Evolutionary conservation across 2,888 invertebrate genomes (phyloP), one percentile per base, ranked within the genome.

Genomic region (Ptychoptera albimana): DNA sequence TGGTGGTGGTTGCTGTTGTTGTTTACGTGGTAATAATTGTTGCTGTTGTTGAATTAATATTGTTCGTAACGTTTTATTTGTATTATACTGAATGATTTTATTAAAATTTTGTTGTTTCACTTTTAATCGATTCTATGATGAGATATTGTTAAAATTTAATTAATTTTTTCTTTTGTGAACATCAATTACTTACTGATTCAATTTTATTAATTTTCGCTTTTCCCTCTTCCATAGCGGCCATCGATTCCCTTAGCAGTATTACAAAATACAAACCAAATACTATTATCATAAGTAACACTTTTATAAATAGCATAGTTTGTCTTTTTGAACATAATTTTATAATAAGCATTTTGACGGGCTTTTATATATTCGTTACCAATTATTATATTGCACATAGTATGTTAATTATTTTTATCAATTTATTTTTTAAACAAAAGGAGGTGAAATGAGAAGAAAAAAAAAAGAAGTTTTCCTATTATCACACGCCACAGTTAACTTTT

Each of bases 211-310:
- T 42, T 42, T 42, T 42, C 15, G 15, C 15, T 42, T 35, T 34
- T 23, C 35, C 35, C 15, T 42, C 37, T 40, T 47, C 45, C 29
- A 45, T 37, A 12, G 47, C 42, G 9, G 43, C 45, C 16, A 45
- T 43, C 30, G 47, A 45, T 35, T 42, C 45, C 12, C 45, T 43
- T 9, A 47, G 16, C 11, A 47, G 35, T 37, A 47, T 43, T 35
- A 45, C 29, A 31, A 47, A 47, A 43, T 47, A 47, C 32, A 47
- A 37, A 14, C 37, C 36, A 45, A 45, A 42, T n/a, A 45, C 23
- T 23, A 43, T 11, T 16, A 45, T 39, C 30, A 45, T 37, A 15
- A 43, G 15, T 30, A 47, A 39, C 31, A 39, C 34, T 47, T 47
- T 47, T 35, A 47, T 34, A 36, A 41, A 36, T 11, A 43, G 35